Evolutionary conservation across 2,888 invertebrate species (phyloP), one percentile per base, ranked within the genome.

Genomic region (Disparrhopalites patrizii): DNA sequence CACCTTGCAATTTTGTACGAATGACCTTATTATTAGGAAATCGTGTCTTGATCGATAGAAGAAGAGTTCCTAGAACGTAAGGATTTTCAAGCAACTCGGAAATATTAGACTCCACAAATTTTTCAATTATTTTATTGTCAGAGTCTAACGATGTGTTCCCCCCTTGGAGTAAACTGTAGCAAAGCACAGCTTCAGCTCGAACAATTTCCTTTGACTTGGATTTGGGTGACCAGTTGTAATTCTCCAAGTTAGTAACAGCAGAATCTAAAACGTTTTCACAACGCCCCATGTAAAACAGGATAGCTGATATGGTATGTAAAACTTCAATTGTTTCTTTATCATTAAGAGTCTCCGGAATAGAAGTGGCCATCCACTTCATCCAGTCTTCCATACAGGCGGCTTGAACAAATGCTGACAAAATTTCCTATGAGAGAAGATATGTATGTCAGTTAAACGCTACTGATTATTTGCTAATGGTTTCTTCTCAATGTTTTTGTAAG

Each of bases 141-240:
- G 36, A 57, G 13, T 38, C 31, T 5, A 27, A 3, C 2, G 52
- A 40, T 38, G 43, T 54, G 10, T 68, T 56, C 15, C 64, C 58
- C 55, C 62, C 52, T 50, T 70, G 64, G 33, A 70, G 31, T 60
- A 71, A 54, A 52, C 66, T 27, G 63, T 68, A 56, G 51, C 61
- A 60, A 1, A 69, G 30, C n/a, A 69, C 54, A 18, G 70, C 71
- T 64, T 74, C 74, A 1, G 74, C 72, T 56, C 65, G 65, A 23
- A 68, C 38, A 47, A 70, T 62, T 13, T 43, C 56, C 15, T 66
- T 62, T n/a, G 23, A 38, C 23, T 36, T 47, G 28, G 36, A 28
- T 33, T 28, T 43, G 15, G 20, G 18, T 7, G 50, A 55, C 54
- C 64, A 61, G n/a, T 64, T 61, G 50, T 67, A 69, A 28, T 60